Percentiles rank a stretch among this genome's conserved stretches.
Conservation (phyloP, 2,113 vertebrate genomes). For the Scartelaos histophorus region DNA sequence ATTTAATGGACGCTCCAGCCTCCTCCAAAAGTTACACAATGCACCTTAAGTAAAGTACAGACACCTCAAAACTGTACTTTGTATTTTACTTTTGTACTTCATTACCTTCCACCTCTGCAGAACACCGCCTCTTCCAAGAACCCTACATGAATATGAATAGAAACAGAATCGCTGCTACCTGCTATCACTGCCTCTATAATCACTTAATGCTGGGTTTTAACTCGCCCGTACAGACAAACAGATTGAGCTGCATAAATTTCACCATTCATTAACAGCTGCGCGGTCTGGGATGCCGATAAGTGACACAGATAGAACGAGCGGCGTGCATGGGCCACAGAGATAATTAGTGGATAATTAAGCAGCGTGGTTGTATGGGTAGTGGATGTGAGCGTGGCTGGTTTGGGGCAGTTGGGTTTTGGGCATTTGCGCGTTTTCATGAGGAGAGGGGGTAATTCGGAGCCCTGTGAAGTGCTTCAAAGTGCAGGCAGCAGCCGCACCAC, state of each 20-base stretch:
- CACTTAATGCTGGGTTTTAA: conserved; percentile 34
- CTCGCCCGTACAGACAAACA: conserved; percentile 46
- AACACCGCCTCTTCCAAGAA: conserved; percentile 45
- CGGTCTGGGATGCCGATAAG: conserved; percentile 64
- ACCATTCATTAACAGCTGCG: conserved; percentile 62
- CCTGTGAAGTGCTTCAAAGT: conserved; percentile 67
- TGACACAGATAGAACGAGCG: conserved; percentile 45
- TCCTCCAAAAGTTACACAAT: no score
- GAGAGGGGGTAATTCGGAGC: conserved; percentile 62
- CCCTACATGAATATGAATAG: conserved; percentile 36
- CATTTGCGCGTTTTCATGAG: conserved; percentile 40
- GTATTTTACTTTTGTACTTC: no score
- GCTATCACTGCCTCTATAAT: conserved; percentile 29
- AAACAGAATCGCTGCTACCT: conserved; percentile 26
- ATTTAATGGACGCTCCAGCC: no score
- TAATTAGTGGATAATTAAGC: conserved; percentile 67
- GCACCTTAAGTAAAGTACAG: no score
- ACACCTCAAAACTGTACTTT: no score
- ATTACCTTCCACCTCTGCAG: conserved; percentile 4
- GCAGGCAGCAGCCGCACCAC: conserved; percentile 55
- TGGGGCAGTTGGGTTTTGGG: conserved; percentile 26
- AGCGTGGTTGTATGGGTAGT: conserved; percentile 41
- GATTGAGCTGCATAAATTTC: conserved; percentile 73
- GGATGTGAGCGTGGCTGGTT: background rate
- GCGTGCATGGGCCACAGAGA: conserved; percentile 34